Evolutionary conservation across 2,888 invertebrate genomes (phyloP), one percentile per base, ranked within the genome.

Genomic region (Xestia ashworthii): DNA sequence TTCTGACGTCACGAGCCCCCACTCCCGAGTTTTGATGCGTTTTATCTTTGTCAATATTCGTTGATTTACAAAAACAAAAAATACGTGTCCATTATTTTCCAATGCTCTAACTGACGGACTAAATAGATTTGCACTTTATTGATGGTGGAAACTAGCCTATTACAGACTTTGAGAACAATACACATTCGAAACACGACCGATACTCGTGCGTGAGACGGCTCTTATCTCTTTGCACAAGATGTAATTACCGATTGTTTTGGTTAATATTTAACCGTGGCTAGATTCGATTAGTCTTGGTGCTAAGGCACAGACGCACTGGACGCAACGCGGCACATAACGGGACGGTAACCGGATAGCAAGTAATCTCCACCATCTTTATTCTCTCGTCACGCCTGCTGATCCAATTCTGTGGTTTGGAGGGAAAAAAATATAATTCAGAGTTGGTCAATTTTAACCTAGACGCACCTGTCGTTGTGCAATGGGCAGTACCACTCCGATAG

Each of bases 371-470:
- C 89, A 91, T 91, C 92, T 91, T 89, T 87, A 86, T 90, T 89
- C 86, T 87, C 86, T 90, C 92, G 93, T 93, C 93, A 94, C 93
- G 93, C 89, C 85, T 81, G 89, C 86, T 91, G 93, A 89, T 87
- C 91, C 90, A 89, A 90, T 92, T 93, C 91, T 93, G 92, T 91
- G 92, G 92, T 92, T 90, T 86, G 81, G 78, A 78, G 81, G 82
- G 73, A 88, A 90, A 91, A n/a, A 91, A 88, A 90, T 77, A 83
- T 76, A 77, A 83, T 87, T 87, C 80, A 78, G 75, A 87, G 77
- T 86, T 87, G 83, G 88, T 88, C 89, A 86, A 87, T 89, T 89
- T 85, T 81, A 86, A 86, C 86, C 87, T 85, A 87, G 88, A 87
- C 86, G 85, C 91, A 92, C 90, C 88, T 91, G 90, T 87, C 87